Evolutionary conservation across 2,888 invertebrate species (phyloP).

Genomic region (Pterostichus madidus): DNA sequence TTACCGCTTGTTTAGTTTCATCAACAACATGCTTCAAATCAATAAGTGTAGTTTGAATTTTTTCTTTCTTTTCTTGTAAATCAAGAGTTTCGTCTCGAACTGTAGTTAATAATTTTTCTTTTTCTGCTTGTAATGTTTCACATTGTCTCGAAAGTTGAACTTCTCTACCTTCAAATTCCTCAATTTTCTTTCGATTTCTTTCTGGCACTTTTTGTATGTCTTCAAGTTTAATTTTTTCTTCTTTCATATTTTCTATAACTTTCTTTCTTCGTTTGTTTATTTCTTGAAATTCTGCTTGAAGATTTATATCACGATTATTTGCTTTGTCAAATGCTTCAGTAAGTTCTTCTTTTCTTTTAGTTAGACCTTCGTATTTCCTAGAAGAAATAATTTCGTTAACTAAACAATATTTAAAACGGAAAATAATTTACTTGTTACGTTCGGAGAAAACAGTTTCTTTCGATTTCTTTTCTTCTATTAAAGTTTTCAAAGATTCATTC

Average conservation of each 20-base stretch:
- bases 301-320: constrained; percentile 83
- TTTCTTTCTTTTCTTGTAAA: constrained; percentile 86
- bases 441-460: constrained; percentile 73
- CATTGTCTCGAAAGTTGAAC: constrained; percentile 80
- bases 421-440: constrained; percentile 35
- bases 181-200: constrained; percentile 81
- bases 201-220: constrained; percentile 84
- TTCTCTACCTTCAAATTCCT: constrained; percentile 80
- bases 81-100: constrained; percentile 85
- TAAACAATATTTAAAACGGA: background rate
- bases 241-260: constrained; percentile 83
- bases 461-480: constrained; percentile 77
- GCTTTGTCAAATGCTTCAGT: constrained; percentile 82
- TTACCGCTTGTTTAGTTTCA: constrained; percentile 82
- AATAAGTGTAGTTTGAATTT: constrained; percentile 84
- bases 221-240: constrained; percentile 84
- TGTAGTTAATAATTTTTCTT: constrained; percentile 81
- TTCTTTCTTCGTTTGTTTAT: constrained; percentile 88
- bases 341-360: constrained; percentile 80
- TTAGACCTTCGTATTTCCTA: constrained; percentile 81
- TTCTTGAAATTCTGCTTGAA: constrained; percentile 84
- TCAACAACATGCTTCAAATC: constrained; percentile 85
- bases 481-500: constrained; percentile 79
- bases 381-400: constrained; percentile 64
- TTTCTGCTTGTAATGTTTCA: constrained; percentile 80